phyloP scores from a whole-genome alignment of 2,888 invertebrate genomes.

The Coleophora deauratella region DNA sequence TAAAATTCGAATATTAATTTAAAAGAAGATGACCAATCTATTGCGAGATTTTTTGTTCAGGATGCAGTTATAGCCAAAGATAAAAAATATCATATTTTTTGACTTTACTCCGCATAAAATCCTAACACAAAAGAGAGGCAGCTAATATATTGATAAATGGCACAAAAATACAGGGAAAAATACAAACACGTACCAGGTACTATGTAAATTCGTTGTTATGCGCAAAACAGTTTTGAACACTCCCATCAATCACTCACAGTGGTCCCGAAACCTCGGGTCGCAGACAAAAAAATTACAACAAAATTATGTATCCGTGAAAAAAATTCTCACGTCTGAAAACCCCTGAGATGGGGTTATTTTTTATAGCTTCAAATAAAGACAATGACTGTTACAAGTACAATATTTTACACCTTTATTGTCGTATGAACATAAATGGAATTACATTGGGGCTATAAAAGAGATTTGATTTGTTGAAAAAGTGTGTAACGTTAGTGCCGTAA shows the following conservation, averaged over 20 bases:
- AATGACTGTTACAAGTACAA: slow-evolving; percentile 22
- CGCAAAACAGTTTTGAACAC: slow-evolving; percentile 14
- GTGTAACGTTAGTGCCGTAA: slow-evolving; percentile 4
- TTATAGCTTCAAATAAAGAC: slow-evolving; percentile 24
- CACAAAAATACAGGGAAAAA: slow-evolving; percentile 1
- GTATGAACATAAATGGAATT: slow-evolving; percentile 20
- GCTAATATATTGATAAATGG: slow-evolving; percentile 7
- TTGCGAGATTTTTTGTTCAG: no score
- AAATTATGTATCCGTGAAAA: slow-evolving; percentile 18
- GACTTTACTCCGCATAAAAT: not conserved
- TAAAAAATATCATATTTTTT: not conserved
- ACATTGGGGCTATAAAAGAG: slow-evolving; percentile 13
- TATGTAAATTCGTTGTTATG: slow-evolving; percentile 12
- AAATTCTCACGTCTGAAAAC: slow-evolving; percentile 21
- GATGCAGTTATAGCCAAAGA: no score
- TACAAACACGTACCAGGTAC: slow-evolving; percentile 3
- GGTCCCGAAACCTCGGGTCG: slow-evolving; percentile 7
- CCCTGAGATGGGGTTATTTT: slow-evolving; percentile 20
- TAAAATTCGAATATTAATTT: no score
- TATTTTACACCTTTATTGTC: slow-evolving; percentile 23
- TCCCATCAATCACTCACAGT: slow-evolving; percentile 19
- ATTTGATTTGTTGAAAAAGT: slow-evolving; percentile 8
- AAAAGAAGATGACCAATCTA: no score
- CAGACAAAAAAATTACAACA: slow-evolving; percentile 13
- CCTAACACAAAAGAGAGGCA: not conserved